Conservation (phyloP, 1,140 invertebrate species). For the Drosophila nasuta region DNA sequence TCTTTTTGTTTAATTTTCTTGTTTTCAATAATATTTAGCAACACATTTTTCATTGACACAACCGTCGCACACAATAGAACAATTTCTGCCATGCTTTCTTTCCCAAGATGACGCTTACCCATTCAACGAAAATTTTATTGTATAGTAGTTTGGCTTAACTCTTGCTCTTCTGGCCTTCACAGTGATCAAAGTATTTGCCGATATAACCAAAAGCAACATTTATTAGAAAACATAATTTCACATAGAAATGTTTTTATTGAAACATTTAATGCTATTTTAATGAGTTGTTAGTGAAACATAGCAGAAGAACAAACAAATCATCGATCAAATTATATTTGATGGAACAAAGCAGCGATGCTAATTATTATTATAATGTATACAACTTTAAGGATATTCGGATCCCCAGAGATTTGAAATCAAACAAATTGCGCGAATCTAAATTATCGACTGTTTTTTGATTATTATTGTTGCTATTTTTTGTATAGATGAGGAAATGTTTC, state of each 20-base stretch:
- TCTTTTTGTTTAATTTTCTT: conserved; percentile 48
- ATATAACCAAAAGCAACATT: neutral
- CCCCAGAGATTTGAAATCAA: no score
- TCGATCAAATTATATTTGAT: no score
- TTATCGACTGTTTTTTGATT: no score
- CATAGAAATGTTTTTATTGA: conserved; percentile 2
- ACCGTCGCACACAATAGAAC: conserved; percentile 50
- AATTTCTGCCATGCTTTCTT: conserved; percentile 12
- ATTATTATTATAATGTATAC: no score
- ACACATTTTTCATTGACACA: conserved; percentile 60
- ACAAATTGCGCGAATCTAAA: no score
- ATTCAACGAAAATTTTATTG: conserved; percentile 1
- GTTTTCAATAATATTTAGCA: conserved; percentile 71
- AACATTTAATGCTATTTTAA: conserved; percentile 5
- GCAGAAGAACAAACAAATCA: no score
- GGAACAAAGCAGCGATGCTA: no score
- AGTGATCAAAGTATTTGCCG: conserved; percentile 7
- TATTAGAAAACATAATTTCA: neutral
- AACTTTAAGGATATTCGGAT: no score
- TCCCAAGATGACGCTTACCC: conserved; percentile 12
- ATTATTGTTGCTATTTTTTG: no score
- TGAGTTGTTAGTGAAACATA: conserved; percentile 7
- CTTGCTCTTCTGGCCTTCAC: neutral
- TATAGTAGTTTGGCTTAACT: neutral
- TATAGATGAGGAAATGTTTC: no score